Percentiles rank a stretch among this genome's conserved stretches.
These are phyloP conservation scores for human DNA, from an alignment of 2,113 vertebrate genomes.

Conservation along the genomic window GRCh38 chrX:36686001-36686500, in stretches of 20 bases:
- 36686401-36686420: no score
- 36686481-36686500: constrained; percentile 18
- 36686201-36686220: not conserved
- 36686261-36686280: not conserved
- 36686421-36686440: no score
- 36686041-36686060: not conserved
- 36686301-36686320: no score
- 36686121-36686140: not conserved
- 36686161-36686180: not conserved
- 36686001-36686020: not conserved
- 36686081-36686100: not conserved
- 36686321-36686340: no score
- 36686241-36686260: not conserved
- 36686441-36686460: not conserved
- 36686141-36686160: not conserved
- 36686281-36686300: not conserved
- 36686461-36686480: constrained; percentile 8
- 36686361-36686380: no score
- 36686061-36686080: not conserved
- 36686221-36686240: not conserved
- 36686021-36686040: not conserved
- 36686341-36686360: no score
- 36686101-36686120: not conserved
- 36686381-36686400: no score
- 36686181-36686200: not conserved